Evolutionary conservation across 1,140 invertebrate genomes (phyloP).

Genomic region (Rhopalosiphum padi): DNA sequence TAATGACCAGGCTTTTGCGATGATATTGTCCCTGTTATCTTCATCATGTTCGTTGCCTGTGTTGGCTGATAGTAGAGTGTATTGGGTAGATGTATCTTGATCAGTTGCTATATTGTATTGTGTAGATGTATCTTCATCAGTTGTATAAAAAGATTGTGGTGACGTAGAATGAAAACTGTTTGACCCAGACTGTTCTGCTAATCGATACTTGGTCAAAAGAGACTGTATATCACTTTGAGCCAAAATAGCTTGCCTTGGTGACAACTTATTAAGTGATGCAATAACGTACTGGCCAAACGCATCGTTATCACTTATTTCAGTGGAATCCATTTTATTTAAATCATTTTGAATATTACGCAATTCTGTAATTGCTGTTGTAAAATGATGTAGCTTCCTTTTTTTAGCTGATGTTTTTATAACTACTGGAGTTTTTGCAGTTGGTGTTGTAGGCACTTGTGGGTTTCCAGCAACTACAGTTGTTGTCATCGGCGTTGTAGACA

Average conservation of each 20-base stretch:
- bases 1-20: constrained; percentile 15
- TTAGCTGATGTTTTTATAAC: constrained; percentile 41
- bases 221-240: constrained; percentile 26
- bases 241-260: constrained; percentile 20
- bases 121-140: constrained; percentile 22
- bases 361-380: constrained; percentile 33
- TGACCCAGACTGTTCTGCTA: constrained; percentile 27
- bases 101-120: constrained; percentile 6
- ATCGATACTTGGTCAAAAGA: constrained; percentile 32
- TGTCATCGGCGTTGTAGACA: constrained; percentile 40
- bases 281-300: constrained; percentile 29
- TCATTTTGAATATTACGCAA: constrained; percentile 27
- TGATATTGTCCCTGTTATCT: background rate
- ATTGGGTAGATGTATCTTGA: constrained; percentile 27
- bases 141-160: constrained; percentile 26
- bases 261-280: constrained; percentile 35
- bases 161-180: constrained; percentile 41
- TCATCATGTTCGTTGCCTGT: constrained; percentile 10
- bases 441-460: constrained; percentile 27
- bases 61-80: background rate
- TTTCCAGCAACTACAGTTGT: constrained; percentile 24
- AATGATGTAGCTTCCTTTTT: constrained; percentile 29
- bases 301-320: constrained; percentile 27
- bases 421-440: constrained; percentile 37
- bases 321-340: constrained; percentile 39